Conservation (phyloP, 2,113 vertebrate genomes). For the Takifugu bimaculatus region DNA sequence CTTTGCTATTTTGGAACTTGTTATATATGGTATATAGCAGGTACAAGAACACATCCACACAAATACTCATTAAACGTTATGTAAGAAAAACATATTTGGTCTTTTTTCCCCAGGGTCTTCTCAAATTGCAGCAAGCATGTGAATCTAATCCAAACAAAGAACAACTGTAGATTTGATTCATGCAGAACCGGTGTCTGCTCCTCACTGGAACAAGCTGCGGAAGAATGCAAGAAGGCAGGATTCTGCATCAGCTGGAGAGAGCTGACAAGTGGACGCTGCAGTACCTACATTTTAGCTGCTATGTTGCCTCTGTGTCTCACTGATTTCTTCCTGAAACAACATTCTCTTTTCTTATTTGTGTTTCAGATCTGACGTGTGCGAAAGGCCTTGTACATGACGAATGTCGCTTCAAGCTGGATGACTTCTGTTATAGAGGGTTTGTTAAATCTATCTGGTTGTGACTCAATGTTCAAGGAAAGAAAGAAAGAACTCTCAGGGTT, state of each 20-base stretch:
- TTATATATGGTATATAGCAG: too few relatives aligned
- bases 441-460: constrained; percentile 8
- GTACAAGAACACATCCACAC: constrained; percentile 18
- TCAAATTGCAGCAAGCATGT: constrained; percentile 35
- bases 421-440: constrained; percentile 66
- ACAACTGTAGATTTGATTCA: constrained; percentile 60
- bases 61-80: not conserved
- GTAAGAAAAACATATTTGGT: not conserved
- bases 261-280: constrained; percentile 59
- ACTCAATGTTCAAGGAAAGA: too few relatives aligned
- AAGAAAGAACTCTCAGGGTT: not conserved
- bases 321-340: not conserved
- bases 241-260: constrained; percentile 66
- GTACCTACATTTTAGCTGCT: constrained; percentile 34
- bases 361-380: constrained; percentile 53
- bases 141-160: constrained; percentile 33
- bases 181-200: constrained; percentile 40
- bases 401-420: constrained; percentile 39
- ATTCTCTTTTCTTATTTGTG: not conserved
- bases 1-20: too few relatives aligned
- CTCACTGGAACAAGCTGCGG: constrained; percentile 54
- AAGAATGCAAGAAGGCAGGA: constrained; percentile 47
- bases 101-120: constrained; percentile 57
- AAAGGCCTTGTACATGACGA: constrained; percentile 55
- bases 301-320: not conserved